These are phyloP conservation scores for Archilochus colubris DNA, from an alignment of 2,113 vertebrate genomes.

Conservation along the genomic window DNA sequence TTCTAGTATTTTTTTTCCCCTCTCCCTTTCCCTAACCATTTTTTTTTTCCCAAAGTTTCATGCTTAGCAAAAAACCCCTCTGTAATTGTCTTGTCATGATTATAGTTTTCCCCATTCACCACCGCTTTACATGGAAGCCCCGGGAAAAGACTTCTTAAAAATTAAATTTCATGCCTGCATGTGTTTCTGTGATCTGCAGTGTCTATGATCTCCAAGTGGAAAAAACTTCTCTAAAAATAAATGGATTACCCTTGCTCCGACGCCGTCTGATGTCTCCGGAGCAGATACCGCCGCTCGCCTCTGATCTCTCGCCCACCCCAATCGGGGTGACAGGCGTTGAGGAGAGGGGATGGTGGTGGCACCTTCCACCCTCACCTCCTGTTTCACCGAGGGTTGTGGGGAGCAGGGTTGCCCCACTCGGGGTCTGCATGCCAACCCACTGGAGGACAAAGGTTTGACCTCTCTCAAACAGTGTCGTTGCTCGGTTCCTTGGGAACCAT, in stretches of 20 bases:
- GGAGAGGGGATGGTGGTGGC: constrained; percentile 73
- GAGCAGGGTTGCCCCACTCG: not conserved
- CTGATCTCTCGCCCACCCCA: constrained; percentile 81
- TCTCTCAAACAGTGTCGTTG: not conserved
- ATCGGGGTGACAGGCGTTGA: constrained; percentile 83
- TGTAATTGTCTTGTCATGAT: constrained; percentile 77
- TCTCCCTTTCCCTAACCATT: not conserved
- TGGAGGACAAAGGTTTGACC: constrained; percentile 44
- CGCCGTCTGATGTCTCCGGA: constrained; percentile 78
- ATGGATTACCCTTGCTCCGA: constrained; percentile 83
- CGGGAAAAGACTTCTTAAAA: constrained; percentile 80
- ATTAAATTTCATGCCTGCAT: constrained; percentile 86
- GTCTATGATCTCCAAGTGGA: constrained; percentile 84
- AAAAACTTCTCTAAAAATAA: constrained; percentile 86
- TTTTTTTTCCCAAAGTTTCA: constrained; percentile 59
- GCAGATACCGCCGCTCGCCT: constrained; percentile 71
- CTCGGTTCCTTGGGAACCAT: constrained; percentile 18
- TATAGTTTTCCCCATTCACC: constrained; percentile 63
- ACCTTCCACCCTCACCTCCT: constrained; percentile 67
- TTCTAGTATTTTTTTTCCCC: not conserved
- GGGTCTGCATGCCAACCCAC: not conserved
- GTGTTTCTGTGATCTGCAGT: constrained; percentile 85
- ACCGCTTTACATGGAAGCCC: constrained; percentile 71
- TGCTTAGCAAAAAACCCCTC: constrained; percentile 44
- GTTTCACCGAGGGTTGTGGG: not conserved